Conservation (phyloP, 2,797 vertebrate genomes). For the Mormyrus hasselquistii region DNA sequence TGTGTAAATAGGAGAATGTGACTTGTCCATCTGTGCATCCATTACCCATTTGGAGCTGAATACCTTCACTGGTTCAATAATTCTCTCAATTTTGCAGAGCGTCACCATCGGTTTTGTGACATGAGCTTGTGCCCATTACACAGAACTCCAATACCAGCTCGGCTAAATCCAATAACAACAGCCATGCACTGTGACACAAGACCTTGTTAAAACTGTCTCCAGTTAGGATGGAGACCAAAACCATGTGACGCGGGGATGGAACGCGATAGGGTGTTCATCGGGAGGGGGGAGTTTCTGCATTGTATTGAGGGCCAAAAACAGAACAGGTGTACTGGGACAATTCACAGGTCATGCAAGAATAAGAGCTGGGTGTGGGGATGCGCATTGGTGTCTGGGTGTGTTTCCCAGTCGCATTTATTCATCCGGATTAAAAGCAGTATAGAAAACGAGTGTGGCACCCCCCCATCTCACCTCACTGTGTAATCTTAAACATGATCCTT, state of each 20-base stretch:
- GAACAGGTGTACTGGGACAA: neutral
- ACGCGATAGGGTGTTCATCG: neutral
- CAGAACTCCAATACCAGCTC: neutral
- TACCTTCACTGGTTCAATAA: constrained; percentile 24
- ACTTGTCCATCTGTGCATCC: neutral
- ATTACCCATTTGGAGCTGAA: constrained; percentile 22
- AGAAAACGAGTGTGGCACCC: neutral
- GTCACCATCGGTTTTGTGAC: constrained; percentile 28
- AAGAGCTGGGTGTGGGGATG: neutral
- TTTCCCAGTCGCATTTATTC: neutral
- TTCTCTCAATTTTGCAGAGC: constrained; percentile 33
- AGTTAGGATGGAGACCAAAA: neutral
- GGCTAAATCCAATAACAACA: neutral
- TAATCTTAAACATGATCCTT: neutral
- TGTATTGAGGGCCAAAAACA: neutral
- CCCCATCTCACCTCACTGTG: neutral
- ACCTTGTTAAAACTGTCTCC: neutral
- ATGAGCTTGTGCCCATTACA: constrained; percentile 27
- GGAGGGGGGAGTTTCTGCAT: neutral
- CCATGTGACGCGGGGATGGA: neutral
- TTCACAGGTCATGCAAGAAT: neutral
- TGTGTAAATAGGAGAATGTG: neutral
- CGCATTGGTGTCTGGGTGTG: neutral
- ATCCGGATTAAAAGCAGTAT: neutral
- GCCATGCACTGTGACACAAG: neutral